Evolutionary conservation across 2,113 vertebrate genomes (phyloP), one percentile per base, ranked within the genome.

Genomic region (Aleadryas rufinucha): DNA sequence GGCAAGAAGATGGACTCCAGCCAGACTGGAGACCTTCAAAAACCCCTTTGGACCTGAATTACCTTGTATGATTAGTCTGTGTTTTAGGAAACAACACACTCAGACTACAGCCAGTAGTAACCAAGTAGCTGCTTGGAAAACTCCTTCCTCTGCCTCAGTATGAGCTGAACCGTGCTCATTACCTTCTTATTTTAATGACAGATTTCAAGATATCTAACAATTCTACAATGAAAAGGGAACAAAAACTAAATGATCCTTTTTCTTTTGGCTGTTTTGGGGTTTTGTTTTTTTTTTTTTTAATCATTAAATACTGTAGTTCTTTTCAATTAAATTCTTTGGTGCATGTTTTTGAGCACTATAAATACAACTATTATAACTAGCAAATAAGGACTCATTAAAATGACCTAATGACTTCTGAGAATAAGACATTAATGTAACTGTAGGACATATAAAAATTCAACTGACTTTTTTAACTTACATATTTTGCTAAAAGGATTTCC

Each of bases 371-470:
- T 44, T 63, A 27, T 3, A 72, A n/a, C 21, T 28, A 71, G 5
- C 19, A 69, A 80, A 80, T 72, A 44, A 39, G 7, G 19, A 49
- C 78, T 92, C 37, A 19, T 87, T 93, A 52, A 78, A 87, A 50
- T 82, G 1, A 31, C 57, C 50, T 85, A 63, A 75, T 56, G 12
- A 64, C 45, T 71, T 69, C 49, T 45, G 22, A 63, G 24, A 74
- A 53, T 64, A 47, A 49, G 50, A 81, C 33, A 81, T 41, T 56
- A 89, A 52, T 65, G 37, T 21, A 79, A 39, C 23, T 74, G 44
- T 87, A 83, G 37, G 47, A 70, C 22, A 11, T 23, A 74, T 45
- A 78, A 78, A 90, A 95, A 64, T 74, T 79, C 27, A 74, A 27
- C 41, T 63, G 75, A 12, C 50, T 86, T 70, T 90, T 88, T 54